These are phyloP conservation scores for Lydus trimaculatus DNA, from an alignment of 2,888 invertebrate genomes.

Conservation along the genomic window DNA sequence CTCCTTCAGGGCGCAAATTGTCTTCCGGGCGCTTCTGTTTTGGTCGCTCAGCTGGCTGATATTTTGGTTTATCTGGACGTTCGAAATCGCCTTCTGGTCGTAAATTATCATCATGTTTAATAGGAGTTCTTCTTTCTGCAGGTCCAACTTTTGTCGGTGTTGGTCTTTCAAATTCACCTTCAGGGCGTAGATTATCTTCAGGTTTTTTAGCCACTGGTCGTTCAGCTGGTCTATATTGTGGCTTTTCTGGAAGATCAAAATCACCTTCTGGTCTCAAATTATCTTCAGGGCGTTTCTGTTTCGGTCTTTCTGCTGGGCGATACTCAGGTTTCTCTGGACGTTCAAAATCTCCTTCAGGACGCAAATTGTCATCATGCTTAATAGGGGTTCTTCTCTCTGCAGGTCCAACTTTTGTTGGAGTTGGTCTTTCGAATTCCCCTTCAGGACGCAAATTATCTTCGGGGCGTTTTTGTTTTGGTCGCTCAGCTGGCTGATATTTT, in stretches of 20 bases:
- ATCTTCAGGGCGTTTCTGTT: constrained; percentile 57
- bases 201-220: constrained; percentile 58
- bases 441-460: constrained; percentile 65
- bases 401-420: constrained; percentile 59
- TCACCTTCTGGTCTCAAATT: constrained; percentile 62
- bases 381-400: constrained; percentile 69
- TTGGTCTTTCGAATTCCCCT: constrained; percentile 63
- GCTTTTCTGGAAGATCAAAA: constrained; percentile 63
- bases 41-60: constrained; percentile 64
- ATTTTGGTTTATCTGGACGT: constrained; percentile 56
- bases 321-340: constrained; percentile 58
- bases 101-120: constrained; percentile 62
- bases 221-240: constrained; percentile 59
- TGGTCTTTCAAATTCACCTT: constrained; percentile 63
- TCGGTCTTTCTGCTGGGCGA: constrained; percentile 52
- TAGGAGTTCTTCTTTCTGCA: constrained; percentile 50
- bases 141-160: constrained; percentile 52
- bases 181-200: constrained; percentile 64
- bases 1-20: constrained; percentile 64
- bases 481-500: constrained; percentile 61
- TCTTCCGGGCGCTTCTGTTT: constrained; percentile 62
- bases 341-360: constrained; percentile 61
- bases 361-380: constrained; percentile 61
- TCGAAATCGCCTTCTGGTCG: constrained; percentile 63
- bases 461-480: constrained; percentile 62